A percentile compares a stretch with the other conserved stretches of the same genome.
Conservation (phyloP, 2,797 vertebrate species). For the Cyclopterus lumpus region DNA sequence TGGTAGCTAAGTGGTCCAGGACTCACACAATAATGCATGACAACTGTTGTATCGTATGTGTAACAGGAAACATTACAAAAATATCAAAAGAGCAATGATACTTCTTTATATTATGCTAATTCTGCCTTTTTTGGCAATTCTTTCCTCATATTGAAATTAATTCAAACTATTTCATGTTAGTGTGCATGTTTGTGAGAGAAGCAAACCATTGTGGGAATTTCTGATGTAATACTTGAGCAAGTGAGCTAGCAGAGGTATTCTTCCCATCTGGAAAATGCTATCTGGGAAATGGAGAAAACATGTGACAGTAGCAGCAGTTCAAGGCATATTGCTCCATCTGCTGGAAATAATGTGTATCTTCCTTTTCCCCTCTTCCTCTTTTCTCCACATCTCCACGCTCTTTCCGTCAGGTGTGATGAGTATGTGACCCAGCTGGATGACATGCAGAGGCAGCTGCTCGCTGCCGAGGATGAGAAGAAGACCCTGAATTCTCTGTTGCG, state of each 20-base stretch:
- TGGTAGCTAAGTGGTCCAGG: neutral
- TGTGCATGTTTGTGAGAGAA: slow-evolving; percentile 27
- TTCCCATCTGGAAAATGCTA: slow-evolving; percentile 74
- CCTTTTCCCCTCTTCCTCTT: neutral
- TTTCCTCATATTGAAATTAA: neutral
- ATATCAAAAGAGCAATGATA: neutral
- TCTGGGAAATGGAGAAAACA: slow-evolving; percentile 61
- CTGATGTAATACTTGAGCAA: slow-evolving; percentile 72
- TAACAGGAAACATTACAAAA: neutral
- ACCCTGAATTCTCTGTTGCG: slow-evolving; percentile 97
- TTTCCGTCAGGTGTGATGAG: slow-evolving; percentile 90
- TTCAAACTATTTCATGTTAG: neutral
- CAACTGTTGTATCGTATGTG: neutral
- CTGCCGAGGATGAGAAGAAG: slow-evolving; percentile 98
- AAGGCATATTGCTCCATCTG: slow-evolving; percentile 63
- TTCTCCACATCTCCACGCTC: neutral
- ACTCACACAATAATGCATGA: neutral
- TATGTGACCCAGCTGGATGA: slow-evolving; percentile 98
- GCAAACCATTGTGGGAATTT: slow-evolving; percentile 73
- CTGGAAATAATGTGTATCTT: slow-evolving; percentile 47
- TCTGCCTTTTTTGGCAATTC: neutral
- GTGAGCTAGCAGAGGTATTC: slow-evolving; percentile 53
- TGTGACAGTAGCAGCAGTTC: slow-evolving; percentile 24
- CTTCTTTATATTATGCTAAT: neutral
- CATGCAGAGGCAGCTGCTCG: slow-evolving; percentile 96